phyloP scores from a whole-genome alignment of 1,140 invertebrate genomes.

The Protaetia brevitarsis region DNA sequence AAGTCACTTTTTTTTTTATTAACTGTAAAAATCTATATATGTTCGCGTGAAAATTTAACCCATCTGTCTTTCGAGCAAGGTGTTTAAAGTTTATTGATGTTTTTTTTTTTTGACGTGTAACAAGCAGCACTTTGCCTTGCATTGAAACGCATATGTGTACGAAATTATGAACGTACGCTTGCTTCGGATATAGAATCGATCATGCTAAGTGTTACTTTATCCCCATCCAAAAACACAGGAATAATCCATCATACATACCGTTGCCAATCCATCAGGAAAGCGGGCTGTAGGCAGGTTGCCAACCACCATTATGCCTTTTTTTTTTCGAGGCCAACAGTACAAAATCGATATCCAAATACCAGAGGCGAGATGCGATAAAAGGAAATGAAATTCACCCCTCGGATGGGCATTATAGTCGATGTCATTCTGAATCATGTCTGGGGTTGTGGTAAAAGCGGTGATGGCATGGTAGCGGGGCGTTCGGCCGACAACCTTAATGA shows the following conservation, averaged over 20 bases:
- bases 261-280: background rate
- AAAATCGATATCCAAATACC: constrained; percentile 8
- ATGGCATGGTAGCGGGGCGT: background rate
- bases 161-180: background rate
- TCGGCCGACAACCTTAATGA: background rate
- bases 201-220: background rate
- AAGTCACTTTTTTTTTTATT: too few species aligned
- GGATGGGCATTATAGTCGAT: constrained; percentile 2
- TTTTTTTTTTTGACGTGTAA: too few species aligned
- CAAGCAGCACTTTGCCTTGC: background rate
- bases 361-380: constrained; percentile 6
- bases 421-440: constrained; percentile 4
- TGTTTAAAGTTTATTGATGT: too few species aligned
- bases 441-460: background rate
- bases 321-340: background rate
- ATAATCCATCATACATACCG: background rate
- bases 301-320: too few species aligned
- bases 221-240: background rate
- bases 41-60: too few species aligned
- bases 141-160: background rate
- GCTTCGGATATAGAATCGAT: background rate
- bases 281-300: background rate
- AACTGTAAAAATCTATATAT: too few species aligned
- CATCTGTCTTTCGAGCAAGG: too few species aligned
- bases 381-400: constrained; percentile 13